Evolutionary conservation across 2,888 invertebrate genomes (phyloP), one percentile per base, ranked within the genome.

Genomic region (Chromoteleia sp.): DNA sequence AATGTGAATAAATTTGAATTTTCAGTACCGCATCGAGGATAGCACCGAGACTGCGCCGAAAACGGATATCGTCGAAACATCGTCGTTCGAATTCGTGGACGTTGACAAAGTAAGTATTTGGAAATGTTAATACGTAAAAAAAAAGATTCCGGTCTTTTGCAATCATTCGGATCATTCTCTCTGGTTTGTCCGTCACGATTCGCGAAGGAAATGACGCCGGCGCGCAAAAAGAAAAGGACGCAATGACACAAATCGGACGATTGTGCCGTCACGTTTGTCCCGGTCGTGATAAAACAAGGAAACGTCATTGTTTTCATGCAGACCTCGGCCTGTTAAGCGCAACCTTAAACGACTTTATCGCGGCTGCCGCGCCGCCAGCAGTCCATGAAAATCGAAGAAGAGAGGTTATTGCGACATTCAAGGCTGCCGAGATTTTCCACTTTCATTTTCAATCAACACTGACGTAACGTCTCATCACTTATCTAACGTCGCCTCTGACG

Each of bases 351-450:
- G 76, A 81, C 81, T 81, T 81, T 75, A 65, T 81, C 80, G 80
- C 80, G 50, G 58, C 70, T 52, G 41, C 14, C 77, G 77, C 76
- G 76, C 65, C 76, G 73, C 68, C 77, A 77, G 68, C 81, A 81
- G 77, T 82, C 81, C 81, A 82, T 82, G 81, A 77, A 82, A 82
- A 82, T 82, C 81, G 81, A 82, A 77, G 81, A 82, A 59, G 81
- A 77, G 77, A 82, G 82, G 77, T 81, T 81, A 76, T 81, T 76
- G 82, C 82, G 68, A 70, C 82, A 78, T 61, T 79, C 82, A 79
- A 82, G 78, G 82, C 78, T 79, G 67, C 82, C 65, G 78, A 75
- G 77, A 77, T 78, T 82, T 82, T 82, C 78, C 78, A 82, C 82
- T 78, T 82, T 82, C 82, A 30, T 75, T 79, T 81, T 81, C 81